Conservation (phyloP, 2,888 invertebrate species). For the Lamellibrachia columna region DNA sequence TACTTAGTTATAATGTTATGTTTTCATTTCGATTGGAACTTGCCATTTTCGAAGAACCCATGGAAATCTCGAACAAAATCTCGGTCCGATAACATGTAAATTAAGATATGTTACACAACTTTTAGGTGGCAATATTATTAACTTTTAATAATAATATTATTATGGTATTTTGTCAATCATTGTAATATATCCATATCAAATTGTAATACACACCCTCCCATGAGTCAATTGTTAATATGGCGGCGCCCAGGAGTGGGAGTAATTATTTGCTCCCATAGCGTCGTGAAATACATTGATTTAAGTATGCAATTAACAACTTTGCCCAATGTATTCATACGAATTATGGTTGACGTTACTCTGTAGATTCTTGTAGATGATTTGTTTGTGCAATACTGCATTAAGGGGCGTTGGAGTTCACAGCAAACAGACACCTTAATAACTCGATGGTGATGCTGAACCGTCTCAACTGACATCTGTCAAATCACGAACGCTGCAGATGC, state of each 20-base stretch:
- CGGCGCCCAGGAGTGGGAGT: background rate
- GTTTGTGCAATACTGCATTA: background rate
- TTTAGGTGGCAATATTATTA: background rate
- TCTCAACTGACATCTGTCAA: background rate
- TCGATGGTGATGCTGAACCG: background rate
- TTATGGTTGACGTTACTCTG: background rate
- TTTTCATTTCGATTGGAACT: conserved; percentile 3
- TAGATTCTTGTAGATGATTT: background rate
- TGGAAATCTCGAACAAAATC: conserved; percentile 12
- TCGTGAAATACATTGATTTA: conserved; percentile 12
- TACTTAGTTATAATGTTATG: conserved; percentile 1
- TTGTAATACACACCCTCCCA: background rate
- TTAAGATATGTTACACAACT: background rate
- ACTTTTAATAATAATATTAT: background rate
- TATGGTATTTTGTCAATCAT: background rate
- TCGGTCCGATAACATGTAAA: background rate
- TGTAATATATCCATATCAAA: background rate
- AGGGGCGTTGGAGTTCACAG: background rate
- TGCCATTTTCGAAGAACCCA: conserved; percentile 16
- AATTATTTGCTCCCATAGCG: background rate
- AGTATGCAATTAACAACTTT: background rate
- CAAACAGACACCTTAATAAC: background rate
- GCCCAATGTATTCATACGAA: background rate
- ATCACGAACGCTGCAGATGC: background rate
- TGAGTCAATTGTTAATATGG: background rate